A percentile compares a stretch with the other conserved stretches of the same genome.
phyloP scores from a whole-genome alignment of 2,888 invertebrate genomes.

The Pegoplata infirma region DNA sequence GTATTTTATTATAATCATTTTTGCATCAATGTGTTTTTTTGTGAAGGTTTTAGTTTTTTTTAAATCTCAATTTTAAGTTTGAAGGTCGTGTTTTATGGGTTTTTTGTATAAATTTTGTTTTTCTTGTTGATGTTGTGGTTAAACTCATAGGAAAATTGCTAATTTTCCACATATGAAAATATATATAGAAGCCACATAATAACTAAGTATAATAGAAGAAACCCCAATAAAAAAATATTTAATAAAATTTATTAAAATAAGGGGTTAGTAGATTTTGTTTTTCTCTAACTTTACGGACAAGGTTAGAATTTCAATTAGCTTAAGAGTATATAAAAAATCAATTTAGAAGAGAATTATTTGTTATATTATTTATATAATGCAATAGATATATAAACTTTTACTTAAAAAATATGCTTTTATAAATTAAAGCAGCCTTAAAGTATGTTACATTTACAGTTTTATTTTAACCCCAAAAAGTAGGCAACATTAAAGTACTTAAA shows the following conservation, averaged over 20 bases:
- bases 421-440: too few relatives aligned
- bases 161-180: neutral
- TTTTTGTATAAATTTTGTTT: neutral
- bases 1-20: constrained; percentile 35
- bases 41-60: neutral
- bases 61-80: neutral
- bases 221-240: neutral
- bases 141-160: neutral
- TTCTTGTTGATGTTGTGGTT: neutral
- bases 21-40: constrained; percentile 1
- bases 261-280: constrained; percentile 11
- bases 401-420: too few relatives aligned
- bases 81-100: constrained; percentile 34
- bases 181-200: neutral
- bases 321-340: neutral
- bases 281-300: constrained; percentile 9
- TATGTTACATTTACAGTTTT: too few relatives aligned
- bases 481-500: too few relatives aligned
- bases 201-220: neutral
- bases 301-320: constrained; percentile 20
- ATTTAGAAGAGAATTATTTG: too few relatives aligned
- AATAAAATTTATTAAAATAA: constrained; percentile 31
- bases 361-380: too few relatives aligned
- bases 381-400: too few relatives aligned
- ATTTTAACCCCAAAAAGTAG: too few relatives aligned